Base-by-base conservation (phyloP, 2,888 invertebrate species). In the Limulus polyphemus region DNA sequence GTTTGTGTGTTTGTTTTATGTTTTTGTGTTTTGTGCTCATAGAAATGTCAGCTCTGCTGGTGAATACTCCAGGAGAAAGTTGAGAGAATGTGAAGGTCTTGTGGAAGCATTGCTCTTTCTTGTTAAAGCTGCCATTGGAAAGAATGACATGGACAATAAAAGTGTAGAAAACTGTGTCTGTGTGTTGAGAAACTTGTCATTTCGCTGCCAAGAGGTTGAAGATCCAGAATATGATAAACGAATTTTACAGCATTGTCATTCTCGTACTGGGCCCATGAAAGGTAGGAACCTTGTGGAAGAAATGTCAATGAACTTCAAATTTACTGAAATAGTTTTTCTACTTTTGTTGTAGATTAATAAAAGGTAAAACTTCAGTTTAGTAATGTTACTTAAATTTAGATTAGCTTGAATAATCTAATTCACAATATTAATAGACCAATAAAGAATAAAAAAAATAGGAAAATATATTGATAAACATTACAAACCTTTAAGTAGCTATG, bases 91-190 rank as follows among this genome's bases (percentile, higher is more conserved):
- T 77, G 88, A 88, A 63, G 91, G 93, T 16, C 83, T 99, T 67
- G 87, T 97, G 7, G 97, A 98, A 76, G 88, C 94, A 49, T 79
- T 99, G 69, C 82, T 99, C 64, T 90, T 91, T 79, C 89, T 94
- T 12, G 88, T 99, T 58, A 84, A 90, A 68, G 85, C 88, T 68
- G 92, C 97, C 66, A 87, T 95, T 72, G 88, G 88, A 72, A 88
- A 88, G 77, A 90, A 88, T 72, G 92, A 94, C 75, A 93, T 97
- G 77, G 97, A 99, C 77, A 95, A 94, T 79, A 98, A 98, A 80
- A 90, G 94, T 69, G 94, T 99, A 2, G 98, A 99, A 81, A 99
- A 99, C 81, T 93, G 93, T 77, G 95, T 99, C 60, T 99, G 99
- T 75, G 88, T 98, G 72, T 83, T 99, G 58, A 79, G 99, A 68